Evolutionary conservation across 2,888 invertebrate species (phyloP), one percentile per base, ranked within the genome.

Genomic region (Cerastoderma edule): DNA sequence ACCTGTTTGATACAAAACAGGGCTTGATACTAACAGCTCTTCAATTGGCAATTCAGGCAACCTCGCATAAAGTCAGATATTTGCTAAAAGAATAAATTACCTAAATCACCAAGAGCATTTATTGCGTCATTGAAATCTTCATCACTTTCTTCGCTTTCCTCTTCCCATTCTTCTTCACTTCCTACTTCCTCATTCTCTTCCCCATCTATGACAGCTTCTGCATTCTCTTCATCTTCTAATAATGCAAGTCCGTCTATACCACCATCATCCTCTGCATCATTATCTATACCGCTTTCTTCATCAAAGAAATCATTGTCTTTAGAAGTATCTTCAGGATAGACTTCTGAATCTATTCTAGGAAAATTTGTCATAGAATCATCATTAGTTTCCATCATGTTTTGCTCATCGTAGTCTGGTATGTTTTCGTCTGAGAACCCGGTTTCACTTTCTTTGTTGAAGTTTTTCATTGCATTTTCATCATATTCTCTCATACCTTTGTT

Each of bases 141-240:
- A 60, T 84, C 84, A 53, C 80, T 81, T 64, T 83, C 73, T 27
- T 71, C 75, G 24, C 66, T 81, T 81, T 97, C 97, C 93, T 98
- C 97, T 80, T 97, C 97, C 24, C 94, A 94, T 57, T 94, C 95
- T 85, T 89, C 88, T 5, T 88, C 88, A 16, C 83, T 87, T 33
- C 96, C 84, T 2, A 86, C 86, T 6, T 78, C 96, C 19, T 79
- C 79, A 60, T 87, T 85, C 66, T 94, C 95, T 85, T 96, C 83
- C 1, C 87, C 87, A 6, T 77, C 96, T n/a, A 69, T 77, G 30
- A 84, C 84, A 33, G 75, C 75, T 3, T 75, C 76, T 8, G 69
- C 68, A 28, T 74, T 75, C 10, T 67, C 70, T 28, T 68, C 72
- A 16, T 65, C 72, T 16, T 56, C 77, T 16, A 70, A 57, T 32